Percentiles rank a stretch among this genome's conserved stretches.
phyloP scores from a whole-genome alignment of 2,797 vertebrate species.

The Simalia tracyae region DNA sequence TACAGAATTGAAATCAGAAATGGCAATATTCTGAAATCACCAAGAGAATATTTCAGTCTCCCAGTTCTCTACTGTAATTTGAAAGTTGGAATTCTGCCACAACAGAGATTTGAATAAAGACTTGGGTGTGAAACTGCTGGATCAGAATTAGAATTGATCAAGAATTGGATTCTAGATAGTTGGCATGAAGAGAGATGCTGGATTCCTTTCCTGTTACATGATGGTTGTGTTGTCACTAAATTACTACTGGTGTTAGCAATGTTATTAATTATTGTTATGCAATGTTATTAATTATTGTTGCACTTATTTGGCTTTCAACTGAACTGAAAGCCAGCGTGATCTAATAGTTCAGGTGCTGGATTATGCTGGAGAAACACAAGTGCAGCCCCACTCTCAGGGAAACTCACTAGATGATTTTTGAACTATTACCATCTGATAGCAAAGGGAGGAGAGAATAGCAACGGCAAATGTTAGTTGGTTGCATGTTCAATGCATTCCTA shows the following conservation, averaged over 20 bases:
- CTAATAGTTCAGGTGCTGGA: background rate
- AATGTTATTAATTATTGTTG: background rate
- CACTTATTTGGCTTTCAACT: background rate
- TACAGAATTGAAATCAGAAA: background rate
- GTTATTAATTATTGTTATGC: background rate
- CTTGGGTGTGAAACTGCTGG: background rate
- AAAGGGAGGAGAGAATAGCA: background rate
- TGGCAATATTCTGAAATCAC: background rate
- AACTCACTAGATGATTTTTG: background rate
- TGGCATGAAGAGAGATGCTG: background rate
- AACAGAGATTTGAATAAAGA: background rate
- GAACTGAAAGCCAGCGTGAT: background rate
- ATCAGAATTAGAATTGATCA: background rate
- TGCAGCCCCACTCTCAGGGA: background rate
- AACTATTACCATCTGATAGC: background rate
- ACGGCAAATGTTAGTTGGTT: background rate
- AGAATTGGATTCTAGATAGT: background rate
- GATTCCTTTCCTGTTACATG: background rate
- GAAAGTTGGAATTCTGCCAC: background rate
- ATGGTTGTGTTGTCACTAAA: background rate
- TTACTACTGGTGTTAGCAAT: background rate
- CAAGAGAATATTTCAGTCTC: background rate
- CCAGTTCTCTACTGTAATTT: background rate
- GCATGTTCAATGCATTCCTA: background rate
- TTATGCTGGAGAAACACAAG: background rate